Base-by-base conservation (phyloP, 1,140 invertebrate species). In the Pseudomyrmex cubaensis region DNA sequence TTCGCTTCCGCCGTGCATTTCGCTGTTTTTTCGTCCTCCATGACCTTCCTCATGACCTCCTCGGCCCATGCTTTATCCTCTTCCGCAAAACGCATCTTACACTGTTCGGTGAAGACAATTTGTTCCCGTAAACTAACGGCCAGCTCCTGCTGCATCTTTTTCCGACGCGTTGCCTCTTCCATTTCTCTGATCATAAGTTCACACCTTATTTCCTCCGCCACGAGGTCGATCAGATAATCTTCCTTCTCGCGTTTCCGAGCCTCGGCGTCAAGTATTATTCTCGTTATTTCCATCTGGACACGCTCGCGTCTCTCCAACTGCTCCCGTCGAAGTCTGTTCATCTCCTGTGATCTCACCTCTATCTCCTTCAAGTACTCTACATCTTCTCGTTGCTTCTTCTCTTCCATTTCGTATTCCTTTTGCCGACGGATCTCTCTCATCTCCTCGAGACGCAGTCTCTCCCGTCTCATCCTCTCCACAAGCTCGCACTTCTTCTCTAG, bases 51-150 rank as follows among this genome's bases (percentile, higher is more conserved):
- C 89, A 92, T 90, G 2, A 90, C 77, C 7, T 89, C 87, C 22
- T 92, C 89, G 0, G 85, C 85, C 54, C 93, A 93, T 10, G 63
- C 62, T 13, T 35, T 83, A 59, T 94, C 93, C 10, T 78, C 61
- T 7, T 90, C 85, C 1, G 77, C 61, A 15, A 90, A 84, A 7
- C 83, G 83, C 2, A 50, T 9, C 48, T 85, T 91, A 25, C 91
- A 89, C 15, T 90, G 82, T 20, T 90, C 84, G 44, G 90, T 86
- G 12, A 91, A 85, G 1, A 69, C 46, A 0, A 93, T 90, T 56
- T 94, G 93, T 50, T 91, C 83, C 52, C 86, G 66, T 20, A 93
- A 78, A 72, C 63, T 75, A 9, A 59, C 61, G 1, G 57, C 84
- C 13, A 91, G 62, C 48, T 91, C 82, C 17, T 83, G 57, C 57